Evolutionary conservation across 1,140 invertebrate species (phyloP).

Genomic region (Hydropsyche tenuis): DNA sequence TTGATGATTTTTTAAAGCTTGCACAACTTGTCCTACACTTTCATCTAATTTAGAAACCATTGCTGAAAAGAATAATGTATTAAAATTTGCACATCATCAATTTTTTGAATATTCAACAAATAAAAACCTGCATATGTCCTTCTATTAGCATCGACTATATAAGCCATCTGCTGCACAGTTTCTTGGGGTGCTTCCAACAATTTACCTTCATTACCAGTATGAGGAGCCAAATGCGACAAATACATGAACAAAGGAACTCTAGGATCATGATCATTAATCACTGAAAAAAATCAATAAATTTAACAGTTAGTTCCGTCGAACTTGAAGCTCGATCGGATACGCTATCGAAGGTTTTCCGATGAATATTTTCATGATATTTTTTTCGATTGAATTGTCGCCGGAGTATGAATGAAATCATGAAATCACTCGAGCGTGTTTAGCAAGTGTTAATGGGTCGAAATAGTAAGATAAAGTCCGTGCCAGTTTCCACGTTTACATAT

Average conservation of each 20-base stretch:
- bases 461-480: conserved; percentile 13
- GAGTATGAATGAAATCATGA: background rate
- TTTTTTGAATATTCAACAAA: too few species aligned
- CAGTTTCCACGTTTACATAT: conserved; percentile 23
- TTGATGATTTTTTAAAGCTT: conserved; percentile 65
- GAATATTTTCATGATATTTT: too few species aligned
- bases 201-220: conserved; percentile 69
- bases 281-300: conserved; percentile 51
- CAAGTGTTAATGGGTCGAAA: conserved; percentile 6
- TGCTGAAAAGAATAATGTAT: conserved; percentile 58
- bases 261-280: conserved; percentile 68
- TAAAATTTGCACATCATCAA: too few species aligned
- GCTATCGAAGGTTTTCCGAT: too few species aligned
- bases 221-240: conserved; percentile 75
- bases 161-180: conserved; percentile 70
- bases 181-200: conserved; percentile 76
- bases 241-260: conserved; percentile 73
- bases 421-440: background rate
- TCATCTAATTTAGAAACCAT: conserved; percentile 82
- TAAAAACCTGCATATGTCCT: conserved; percentile 73
- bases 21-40: conserved; percentile 74
- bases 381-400: background rate
- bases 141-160: conserved; percentile 73
- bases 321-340: too few species aligned
- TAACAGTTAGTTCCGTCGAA: background rate